Base-by-base conservation (phyloP, 2,113 vertebrate genomes). In the Cranoglanis bouderius region DNA sequence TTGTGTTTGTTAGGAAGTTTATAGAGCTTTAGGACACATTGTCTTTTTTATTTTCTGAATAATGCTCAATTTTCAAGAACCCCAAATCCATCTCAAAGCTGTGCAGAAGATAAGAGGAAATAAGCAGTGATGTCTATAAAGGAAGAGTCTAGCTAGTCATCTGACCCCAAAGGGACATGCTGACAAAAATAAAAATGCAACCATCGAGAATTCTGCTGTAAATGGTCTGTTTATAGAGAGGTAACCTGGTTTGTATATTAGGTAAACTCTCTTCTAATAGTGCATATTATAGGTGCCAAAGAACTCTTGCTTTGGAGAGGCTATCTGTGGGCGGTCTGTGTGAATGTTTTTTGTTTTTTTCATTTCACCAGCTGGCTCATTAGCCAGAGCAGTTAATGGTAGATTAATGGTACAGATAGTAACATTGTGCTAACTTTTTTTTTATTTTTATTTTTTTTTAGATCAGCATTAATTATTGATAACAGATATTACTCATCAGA, bases 361-460 rank as follows among this genome's bases (percentile, higher is more conserved):
- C 8, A 29, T 21, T 2, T 46, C 43, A 16, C 80, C 80, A 82
- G 80, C 80, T 82, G 80, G 53, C 80, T 82, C 51, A 57, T 32
- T 57, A 82, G 8, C 19, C 19, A 82, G n/a, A 82, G 35, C 14
- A 82, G 80, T 82, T 57, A 82, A 82, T 82, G 53, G 6, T 57
- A 38, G 80, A 82, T 82, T 57, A 55, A 82, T 82, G n/a, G 19
- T 57, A 24, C 51, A 55, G 78, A 82, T 82, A 82, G 18, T 32
- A 55, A 82, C 8, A 82, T 35, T 55, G n/a, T 59, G 81, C 16
- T n/a, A 38, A n/a, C 2, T 51, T 51, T 57, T 38, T 82, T 57
- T 57, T 51, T 51, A 43, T 43, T 7, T 43, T 43, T 3, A 6
- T 43, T 43, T 43, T 43, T 43, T 43, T 43, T 8, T 46, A 59